Evolutionary conservation across 2,113 vertebrate genomes (phyloP).

Genomic region (Nothobranchius furzeri): DNA sequence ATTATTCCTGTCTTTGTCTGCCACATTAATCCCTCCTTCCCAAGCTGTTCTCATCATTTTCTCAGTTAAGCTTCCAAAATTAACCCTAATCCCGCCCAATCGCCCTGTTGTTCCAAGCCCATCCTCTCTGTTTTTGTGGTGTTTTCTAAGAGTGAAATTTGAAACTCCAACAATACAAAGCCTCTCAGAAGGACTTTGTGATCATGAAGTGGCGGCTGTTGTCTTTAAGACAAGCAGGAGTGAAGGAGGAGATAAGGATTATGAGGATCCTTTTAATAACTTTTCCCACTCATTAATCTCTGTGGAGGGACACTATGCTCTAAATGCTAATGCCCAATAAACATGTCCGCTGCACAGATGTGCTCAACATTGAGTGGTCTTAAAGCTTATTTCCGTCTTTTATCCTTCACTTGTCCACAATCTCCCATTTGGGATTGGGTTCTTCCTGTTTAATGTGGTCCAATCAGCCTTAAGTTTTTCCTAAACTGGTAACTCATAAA

Average conservation of each 20-base stretch:
- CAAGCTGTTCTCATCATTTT: slow-evolving; percentile 11
- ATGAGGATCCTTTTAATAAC: slow-evolving; percentile 53
- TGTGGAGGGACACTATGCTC: slow-evolving; percentile 36
- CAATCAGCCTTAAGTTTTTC: neutral
- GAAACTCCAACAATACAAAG: neutral
- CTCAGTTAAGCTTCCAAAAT: slow-evolving; percentile 43
- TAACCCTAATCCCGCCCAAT: slow-evolving; percentile 38
- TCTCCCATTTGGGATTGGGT: slow-evolving; percentile 29
- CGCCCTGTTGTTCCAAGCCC: slow-evolving; percentile 8
- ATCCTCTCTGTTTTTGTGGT: neutral
- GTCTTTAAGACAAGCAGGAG: slow-evolving; percentile 56
- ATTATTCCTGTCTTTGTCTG: slow-evolving; percentile 28
- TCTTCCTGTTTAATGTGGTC: neutral
- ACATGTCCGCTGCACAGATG: slow-evolving; percentile 47
- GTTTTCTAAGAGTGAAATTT: slow-evolving; percentile 20
- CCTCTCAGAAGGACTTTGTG: slow-evolving; percentile 18
- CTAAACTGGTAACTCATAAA: neutral
- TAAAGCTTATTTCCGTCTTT: slow-evolving; percentile 28
- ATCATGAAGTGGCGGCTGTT: slow-evolving; percentile 48
- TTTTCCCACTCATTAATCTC: slow-evolving; percentile 52
- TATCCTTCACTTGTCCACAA: slow-evolving; percentile 12
- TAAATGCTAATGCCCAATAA: slow-evolving; percentile 60
- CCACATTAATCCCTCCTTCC: slow-evolving; percentile 35
- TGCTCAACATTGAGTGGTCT: slow-evolving; percentile 26
- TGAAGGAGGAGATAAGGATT: slow-evolving; percentile 34